These are phyloP conservation scores for Ariolimax columbianus DNA, from an alignment of 2,888 invertebrate genomes.

Conservation along the genomic window DNA sequence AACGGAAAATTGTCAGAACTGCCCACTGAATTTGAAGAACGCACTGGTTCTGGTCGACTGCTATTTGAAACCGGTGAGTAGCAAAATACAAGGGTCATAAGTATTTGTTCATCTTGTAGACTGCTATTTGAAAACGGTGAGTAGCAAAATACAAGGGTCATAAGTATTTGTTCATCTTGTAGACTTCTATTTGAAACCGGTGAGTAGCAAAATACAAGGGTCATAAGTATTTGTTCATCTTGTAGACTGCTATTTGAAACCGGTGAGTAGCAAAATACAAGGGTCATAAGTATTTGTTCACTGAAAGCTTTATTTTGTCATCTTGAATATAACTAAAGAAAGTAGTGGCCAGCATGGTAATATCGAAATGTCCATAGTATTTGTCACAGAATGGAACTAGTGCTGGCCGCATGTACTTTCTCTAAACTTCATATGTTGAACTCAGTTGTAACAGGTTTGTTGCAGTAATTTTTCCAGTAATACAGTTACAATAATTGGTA, in stretches of 20 bases:
- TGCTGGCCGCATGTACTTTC: too few relatives aligned
- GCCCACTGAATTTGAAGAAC: background rate
- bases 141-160: background rate
- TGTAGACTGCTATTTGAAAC: background rate
- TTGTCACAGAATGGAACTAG: too few relatives aligned
- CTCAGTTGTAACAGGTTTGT: too few relatives aligned
- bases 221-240: background rate
- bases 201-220: background rate
- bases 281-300: background rate
- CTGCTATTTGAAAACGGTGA: background rate
- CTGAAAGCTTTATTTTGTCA: too few relatives aligned
- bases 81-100: background rate
- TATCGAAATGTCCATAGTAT: too few relatives aligned
- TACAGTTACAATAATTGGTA: too few relatives aligned
- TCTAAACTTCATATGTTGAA: too few relatives aligned
- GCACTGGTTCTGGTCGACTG: background rate
- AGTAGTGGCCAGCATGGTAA: too few relatives aligned
- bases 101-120: background rate
- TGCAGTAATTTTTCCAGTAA: too few relatives aligned
- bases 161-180: background rate
- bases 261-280: background rate
- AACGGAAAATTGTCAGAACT: conserved; percentile 20
- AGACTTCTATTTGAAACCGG: background rate
- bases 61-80: background rate
- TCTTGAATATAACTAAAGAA: too few relatives aligned